Evolutionary conservation across 1,140 invertebrate genomes (phyloP), one percentile per base, ranked within the genome.

Genomic region (Tetragnatha versicolor): DNA sequence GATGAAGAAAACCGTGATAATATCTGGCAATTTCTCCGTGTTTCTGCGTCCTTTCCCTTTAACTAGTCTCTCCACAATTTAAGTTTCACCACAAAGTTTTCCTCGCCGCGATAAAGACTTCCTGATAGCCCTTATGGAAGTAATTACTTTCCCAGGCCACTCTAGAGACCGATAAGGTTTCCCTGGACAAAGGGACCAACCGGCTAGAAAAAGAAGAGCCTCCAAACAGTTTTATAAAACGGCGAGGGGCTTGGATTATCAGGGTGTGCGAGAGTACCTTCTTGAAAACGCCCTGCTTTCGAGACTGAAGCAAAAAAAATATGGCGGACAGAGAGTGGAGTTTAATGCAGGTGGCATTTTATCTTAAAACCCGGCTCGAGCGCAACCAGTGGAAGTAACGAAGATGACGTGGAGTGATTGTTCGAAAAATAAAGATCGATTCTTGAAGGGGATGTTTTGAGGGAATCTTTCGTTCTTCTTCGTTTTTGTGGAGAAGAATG

Each of bases 81-180:
- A 65, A 65, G 61, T 65, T 65, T 65, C n/a, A 65, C 61, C 37
- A 65, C 61, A 65, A 65, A 63, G 10, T 29, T 65, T 45, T 25
- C 9, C 35, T 14, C 6, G 4, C 61, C 6, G 4, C 61, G 22
- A 65, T 65, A 27, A 65, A 65, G 37, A 65, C 22, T 65, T 65
- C 33, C 37, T 65, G 37, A 45, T 45, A 65, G 37, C 61, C 42
- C 61, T 65, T 65, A 45, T 65, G 37, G 20, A 65, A 65, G 61
- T 65, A 65, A 65, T 45, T 65, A 65, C 61, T 65, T 65, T 65
- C 39, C 12, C 61, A 27, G 61, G 20, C 61, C 33, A 42, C 61
- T 42, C 27, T 5, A 65, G 45, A 12, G 60, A 5, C 35, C 29
- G 60, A 63, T 63, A 63, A 63, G 60, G n/a, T n/a, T n/a, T n/a